Evolutionary conservation across 37 sponge, comb jelly and placozoan genomes (phyloP), one percentile per base, ranked within the genome.

Genomic region (Aplysina aerophoba): DNA sequence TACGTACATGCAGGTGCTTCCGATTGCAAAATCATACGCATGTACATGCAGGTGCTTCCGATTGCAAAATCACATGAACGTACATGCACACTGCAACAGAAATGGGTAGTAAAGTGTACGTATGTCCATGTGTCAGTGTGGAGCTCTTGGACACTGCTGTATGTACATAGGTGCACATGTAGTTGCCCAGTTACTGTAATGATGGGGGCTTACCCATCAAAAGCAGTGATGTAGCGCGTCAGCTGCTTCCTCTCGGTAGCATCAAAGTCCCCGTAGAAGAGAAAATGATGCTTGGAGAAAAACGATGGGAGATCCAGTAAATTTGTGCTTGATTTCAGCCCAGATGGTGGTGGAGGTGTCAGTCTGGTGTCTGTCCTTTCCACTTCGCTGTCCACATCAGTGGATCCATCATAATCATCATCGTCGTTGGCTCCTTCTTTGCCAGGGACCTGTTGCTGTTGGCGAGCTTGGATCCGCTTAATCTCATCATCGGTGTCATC

Each of bases 181-280:
- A 8, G 50, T 44, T 8, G 50, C 50, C 8, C 6, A 44, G 8
- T 44, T 3, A 8, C 50, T 44, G 8, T 44, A n/a, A 3, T 44
- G 50, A 8, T 44, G 50, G 8, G 8, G 12, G 6, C 37, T 86
- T 39, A 89, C 92, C 97, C 97, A 33, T 86, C 64, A 68, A 94
- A 96, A n/a, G 97, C 97, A 28, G 78, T 91, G 81, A 94, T 88
- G 80, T 96, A 96, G 53, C 94, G 85, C 1, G 65, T 59, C 17
- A 96, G 37, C 38, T 84, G 69, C 28, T 72, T 63, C 54, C 85
- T 33, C 27, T 93, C 92, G 21, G 41, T 67, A 15, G 62, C 40
- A 3, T 85, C 68, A 59, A 91, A 96, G 30, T 86, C 59, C 0
- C 97, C 97, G 75, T 96, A 91, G 40, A 96, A 80, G 27, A 96